phyloP scores from a whole-genome alignment of 2,888 invertebrate species.

The Abrostola triplasia region DNA sequence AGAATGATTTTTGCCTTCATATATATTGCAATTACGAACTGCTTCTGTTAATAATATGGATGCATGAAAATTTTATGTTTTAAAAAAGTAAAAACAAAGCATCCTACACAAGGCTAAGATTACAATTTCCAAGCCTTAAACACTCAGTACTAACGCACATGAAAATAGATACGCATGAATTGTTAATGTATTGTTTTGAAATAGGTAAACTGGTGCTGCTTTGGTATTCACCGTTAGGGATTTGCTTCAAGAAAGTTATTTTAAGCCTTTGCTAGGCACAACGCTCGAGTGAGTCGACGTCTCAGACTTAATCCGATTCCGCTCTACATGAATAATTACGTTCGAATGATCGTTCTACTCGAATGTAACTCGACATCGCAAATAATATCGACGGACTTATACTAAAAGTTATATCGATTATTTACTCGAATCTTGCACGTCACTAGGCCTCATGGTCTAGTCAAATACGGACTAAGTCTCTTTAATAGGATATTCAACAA shows the following conservation, averaged over 20 bases:
- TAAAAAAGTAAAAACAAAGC: too few relatives aligned
- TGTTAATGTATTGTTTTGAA: not conserved
- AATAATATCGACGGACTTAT: slow-evolving; percentile 21
- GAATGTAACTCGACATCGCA: slow-evolving; percentile 20
- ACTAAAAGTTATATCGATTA: slow-evolving; percentile 26
- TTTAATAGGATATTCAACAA: slow-evolving; percentile 12
- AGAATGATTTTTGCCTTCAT: too few relatives aligned
- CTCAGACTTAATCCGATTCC: slow-evolving; percentile 49
- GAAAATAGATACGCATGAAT: too few relatives aligned
- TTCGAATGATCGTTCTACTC: slow-evolving; percentile 33
- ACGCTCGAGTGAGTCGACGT: slow-evolving; percentile 42
- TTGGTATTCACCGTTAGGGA: slow-evolving; percentile 32
- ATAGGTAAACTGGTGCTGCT: slow-evolving; percentile 10
- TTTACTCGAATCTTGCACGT: slow-evolving; percentile 22
- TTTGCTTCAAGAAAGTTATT: slow-evolving; percentile 35
- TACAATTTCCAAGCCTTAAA: too few relatives aligned
- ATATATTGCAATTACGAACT: too few relatives aligned
- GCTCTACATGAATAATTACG: slow-evolving; percentile 41
- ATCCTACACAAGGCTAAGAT: too few relatives aligned
- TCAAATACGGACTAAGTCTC: slow-evolving; percentile 32
- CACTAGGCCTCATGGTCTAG: slow-evolving; percentile 31
- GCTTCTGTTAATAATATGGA: too few relatives aligned
- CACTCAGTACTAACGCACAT: too few relatives aligned
- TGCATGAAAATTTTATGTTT: too few relatives aligned
- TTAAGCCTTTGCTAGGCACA: slow-evolving; percentile 47